phyloP scores from a whole-genome alignment of 2,797 vertebrate species.

The Bovichtus variegatus region DNA sequence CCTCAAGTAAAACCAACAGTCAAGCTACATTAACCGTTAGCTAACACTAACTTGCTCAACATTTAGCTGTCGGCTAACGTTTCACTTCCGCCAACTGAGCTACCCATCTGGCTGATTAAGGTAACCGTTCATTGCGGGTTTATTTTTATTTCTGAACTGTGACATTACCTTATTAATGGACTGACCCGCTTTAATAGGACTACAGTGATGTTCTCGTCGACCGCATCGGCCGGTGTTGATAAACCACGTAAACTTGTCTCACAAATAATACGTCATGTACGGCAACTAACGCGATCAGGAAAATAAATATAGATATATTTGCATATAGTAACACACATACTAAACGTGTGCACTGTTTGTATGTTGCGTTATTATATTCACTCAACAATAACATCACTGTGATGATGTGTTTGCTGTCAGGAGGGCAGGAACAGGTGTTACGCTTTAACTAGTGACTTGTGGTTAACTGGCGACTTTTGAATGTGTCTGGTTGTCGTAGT shows the following conservation, averaged over 20 bases:
- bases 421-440: neutral
- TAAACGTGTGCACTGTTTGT: neutral
- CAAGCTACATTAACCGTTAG: constrained; percentile 1
- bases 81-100: neutral
- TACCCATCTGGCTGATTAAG: neutral
- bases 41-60: neutral
- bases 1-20: neutral
- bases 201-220: neutral
- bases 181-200: neutral
- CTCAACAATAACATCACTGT: neutral
- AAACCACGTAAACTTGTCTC: constrained; percentile 53
- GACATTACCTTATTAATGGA: constrained; percentile 51
- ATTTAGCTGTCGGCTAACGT: constrained; percentile 28
- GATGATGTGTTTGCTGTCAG: neutral
- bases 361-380: neutral
- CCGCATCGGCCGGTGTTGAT: constrained; percentile 14
- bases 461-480: too few relatives aligned
- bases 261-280: constrained; percentile 70
- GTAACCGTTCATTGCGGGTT: neutral
- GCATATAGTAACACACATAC: too few relatives aligned
- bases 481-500: too few relatives aligned
- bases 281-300: neutral
- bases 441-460: too few relatives aligned
- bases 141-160: accelerated
- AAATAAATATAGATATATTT: too few relatives aligned